phyloP scores from a whole-genome alignment of 2,888 invertebrate genomes.

The Salticus scenicus region DNA sequence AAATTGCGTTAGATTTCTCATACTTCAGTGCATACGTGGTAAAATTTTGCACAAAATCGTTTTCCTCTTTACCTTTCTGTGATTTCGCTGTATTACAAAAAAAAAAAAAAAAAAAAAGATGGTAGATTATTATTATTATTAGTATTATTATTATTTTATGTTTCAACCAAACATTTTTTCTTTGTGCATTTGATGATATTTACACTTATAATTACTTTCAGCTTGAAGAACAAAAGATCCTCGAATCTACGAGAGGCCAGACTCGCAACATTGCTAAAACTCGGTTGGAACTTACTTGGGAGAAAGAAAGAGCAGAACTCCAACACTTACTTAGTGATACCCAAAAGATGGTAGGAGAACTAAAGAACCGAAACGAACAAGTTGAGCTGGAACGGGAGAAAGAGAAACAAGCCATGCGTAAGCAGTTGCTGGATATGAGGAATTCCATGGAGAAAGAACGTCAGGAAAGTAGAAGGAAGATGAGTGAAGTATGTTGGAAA shows the following conservation, averaged over 20 bases:
- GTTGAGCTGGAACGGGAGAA: slow-evolving; percentile 82
- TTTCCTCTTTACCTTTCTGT: too few relatives aligned
- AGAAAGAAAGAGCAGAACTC: slow-evolving; percentile 93
- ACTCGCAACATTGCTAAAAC: slow-evolving; percentile 88
- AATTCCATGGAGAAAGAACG: slow-evolving; percentile 90
- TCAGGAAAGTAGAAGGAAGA: slow-evolving; percentile 90
- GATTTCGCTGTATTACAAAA: too few relatives aligned
- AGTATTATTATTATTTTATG: too few relatives aligned
- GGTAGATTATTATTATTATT: too few relatives aligned
- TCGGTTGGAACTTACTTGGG: slow-evolving; percentile 93
- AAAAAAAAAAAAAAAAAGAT: too few relatives aligned
- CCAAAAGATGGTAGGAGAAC: slow-evolving; percentile 86
- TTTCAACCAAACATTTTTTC: too few relatives aligned
- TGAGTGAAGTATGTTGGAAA: slow-evolving; percentile 79
- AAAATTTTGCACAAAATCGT: too few relatives aligned
- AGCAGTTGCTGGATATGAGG: slow-evolving; percentile 89
- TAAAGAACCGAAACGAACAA: slow-evolving; percentile 78
- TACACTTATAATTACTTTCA: slow-evolving; percentile 73
- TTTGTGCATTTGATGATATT: background rate
- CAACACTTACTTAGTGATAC: slow-evolving; percentile 92
- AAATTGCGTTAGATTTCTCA: too few relatives aligned
- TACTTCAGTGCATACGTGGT: too few relatives aligned
- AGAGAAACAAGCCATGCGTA: slow-evolving; percentile 89
- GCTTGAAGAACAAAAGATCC: slow-evolving; percentile 90
- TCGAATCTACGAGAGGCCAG: slow-evolving; percentile 85